Base-by-base conservation (phyloP, 2,888 invertebrate genomes). In the Maniola hyperantus region DNA sequence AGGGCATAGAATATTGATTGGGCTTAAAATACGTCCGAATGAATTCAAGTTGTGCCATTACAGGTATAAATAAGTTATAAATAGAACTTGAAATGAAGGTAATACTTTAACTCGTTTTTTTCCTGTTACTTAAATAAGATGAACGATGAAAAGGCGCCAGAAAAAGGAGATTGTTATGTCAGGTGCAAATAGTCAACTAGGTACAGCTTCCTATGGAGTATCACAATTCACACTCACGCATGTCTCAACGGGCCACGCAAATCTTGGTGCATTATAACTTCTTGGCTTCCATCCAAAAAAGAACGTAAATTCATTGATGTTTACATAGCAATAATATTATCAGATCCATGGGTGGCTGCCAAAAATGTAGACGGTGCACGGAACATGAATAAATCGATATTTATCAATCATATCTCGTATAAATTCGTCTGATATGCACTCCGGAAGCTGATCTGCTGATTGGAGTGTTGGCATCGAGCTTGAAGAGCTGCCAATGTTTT, bases 401-500 rank as follows among this genome's bases (percentile, higher is more conserved):
- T 63, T 66, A 66, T 66, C 61, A 60, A 70, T 73, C 69, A 69
- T 65, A 67, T 67, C 60, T 67, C 48, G 67, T 63, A 65, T 61
- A 69, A 65, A 69, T 71, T 67, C 62, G 61, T 51, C 67, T 66
- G 66, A 67, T 69, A 72, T 73, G 71, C 70, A 72, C 64, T 69
- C 62, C 66, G 64, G 62, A 51, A 64, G 65, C 66, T 69, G 67
- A 71, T 72, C 68, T 70, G 60, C 69, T 70, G 72, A 73, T 73
- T 69, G 71, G 66, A 58, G 71, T 61, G 72, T 71, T 72, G 71
- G 72, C 72, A 72, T 65, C 69, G 65, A 63, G 64, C 64, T 70
- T 72, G 71, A 70, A 73, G 72, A 69, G 72, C 67, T 71, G 73
- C 70, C 73, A 72, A 72, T 68, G 68, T 72, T 76, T 73, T 74